These are phyloP conservation scores for Esox masquinongy DNA, from an alignment of 2,797 vertebrate genomes.

Conservation along the genomic window DNA sequence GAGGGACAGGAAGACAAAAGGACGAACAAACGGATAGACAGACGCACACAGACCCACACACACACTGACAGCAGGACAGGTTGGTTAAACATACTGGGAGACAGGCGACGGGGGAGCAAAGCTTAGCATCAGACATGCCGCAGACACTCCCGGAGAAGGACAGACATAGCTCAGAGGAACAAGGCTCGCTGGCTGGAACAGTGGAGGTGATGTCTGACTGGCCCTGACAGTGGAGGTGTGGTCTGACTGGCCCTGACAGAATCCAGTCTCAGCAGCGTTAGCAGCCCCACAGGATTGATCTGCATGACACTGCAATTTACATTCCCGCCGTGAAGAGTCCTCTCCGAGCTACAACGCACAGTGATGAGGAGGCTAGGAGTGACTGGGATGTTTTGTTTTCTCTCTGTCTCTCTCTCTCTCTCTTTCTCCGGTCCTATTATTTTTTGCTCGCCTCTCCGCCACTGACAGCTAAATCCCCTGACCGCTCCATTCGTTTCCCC, in stretches of 20 bases:
- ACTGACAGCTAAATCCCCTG: slow-evolving; percentile 10
- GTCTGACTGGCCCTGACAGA: slow-evolving; percentile 45
- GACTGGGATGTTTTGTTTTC: slow-evolving; percentile 20
- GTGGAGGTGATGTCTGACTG: slow-evolving; percentile 32
- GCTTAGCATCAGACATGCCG: slow-evolving; percentile 6
- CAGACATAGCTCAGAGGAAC: slow-evolving; percentile 13
- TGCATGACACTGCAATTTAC: slow-evolving; percentile 68
- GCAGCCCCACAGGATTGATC: slow-evolving; percentile 61
- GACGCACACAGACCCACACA: not conserved
- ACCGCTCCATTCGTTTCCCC: not conserved
- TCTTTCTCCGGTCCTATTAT: slow-evolving; percentile 21
- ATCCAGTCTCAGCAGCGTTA: slow-evolving; percentile 61
- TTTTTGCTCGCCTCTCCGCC: slow-evolving; percentile 33
- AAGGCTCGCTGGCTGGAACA: not conserved
- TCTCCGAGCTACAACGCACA: slow-evolving; percentile 44
- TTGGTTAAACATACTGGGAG: not conserved
- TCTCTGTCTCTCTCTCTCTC: not conserved
- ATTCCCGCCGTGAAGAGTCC: slow-evolving; percentile 54
- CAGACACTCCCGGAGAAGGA: slow-evolving; percentile 2
- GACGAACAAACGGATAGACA: not conserved
- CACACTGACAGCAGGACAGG: too few relatives aligned
- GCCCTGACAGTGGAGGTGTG: slow-evolving; percentile 41
- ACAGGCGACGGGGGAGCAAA: slow-evolving; percentile 11
- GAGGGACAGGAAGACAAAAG: not conserved
- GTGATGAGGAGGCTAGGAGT: slow-evolving; percentile 47